Base-by-base conservation (phyloP, 2,888 invertebrate genomes). In the Tribolium freemani region DNA sequence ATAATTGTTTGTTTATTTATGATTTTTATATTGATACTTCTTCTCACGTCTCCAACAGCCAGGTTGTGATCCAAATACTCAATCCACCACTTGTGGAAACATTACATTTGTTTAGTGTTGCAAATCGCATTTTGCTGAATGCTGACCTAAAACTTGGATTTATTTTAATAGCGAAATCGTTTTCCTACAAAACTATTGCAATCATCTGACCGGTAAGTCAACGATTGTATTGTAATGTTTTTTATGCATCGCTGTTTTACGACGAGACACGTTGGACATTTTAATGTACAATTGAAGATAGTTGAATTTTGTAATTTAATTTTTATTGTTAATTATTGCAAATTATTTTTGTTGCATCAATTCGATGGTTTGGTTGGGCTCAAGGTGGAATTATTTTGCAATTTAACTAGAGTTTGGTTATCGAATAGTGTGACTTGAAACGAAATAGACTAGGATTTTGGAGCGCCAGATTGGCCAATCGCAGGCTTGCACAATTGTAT, bases 241-340 rank as follows among this genome's bases (percentile, higher is more conserved):
- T 58, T 58, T 16, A 58, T 58, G 58, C 58, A 58, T 45, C 58
- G 20, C 44, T 20, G 44, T 58, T 20, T 30, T 58, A 38, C 45
- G 10, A 16, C 10, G 58, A 3, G 20, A 45, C 45, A 45, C 45
- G 45, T 45, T 21, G 45, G 10, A 44, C 58, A 58, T 58, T 58
- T 58, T 45, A 58, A 58, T 58, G 44, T 13, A 20, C 45, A 20
- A 13, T 44, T 44, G 31, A 38, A 38, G 31, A 38, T n/a, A n/a
- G 8, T 5, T 9, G 11, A 57, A 57, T 57, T 57, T 57, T 57
- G 57, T 57, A 57, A 57, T 31, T 57, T 57, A 13, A 8, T 57
- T 57, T 58, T 58, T 58, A 58, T 58, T 44, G 58, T 45, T 58
- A 58, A 58, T 58, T 58, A 45, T 58, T 58, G 45, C 58, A 58